These are phyloP conservation scores for Triplophysa tibetana DNA, from an alignment of 2,113 vertebrate genomes.

Conservation along the genomic window DNA sequence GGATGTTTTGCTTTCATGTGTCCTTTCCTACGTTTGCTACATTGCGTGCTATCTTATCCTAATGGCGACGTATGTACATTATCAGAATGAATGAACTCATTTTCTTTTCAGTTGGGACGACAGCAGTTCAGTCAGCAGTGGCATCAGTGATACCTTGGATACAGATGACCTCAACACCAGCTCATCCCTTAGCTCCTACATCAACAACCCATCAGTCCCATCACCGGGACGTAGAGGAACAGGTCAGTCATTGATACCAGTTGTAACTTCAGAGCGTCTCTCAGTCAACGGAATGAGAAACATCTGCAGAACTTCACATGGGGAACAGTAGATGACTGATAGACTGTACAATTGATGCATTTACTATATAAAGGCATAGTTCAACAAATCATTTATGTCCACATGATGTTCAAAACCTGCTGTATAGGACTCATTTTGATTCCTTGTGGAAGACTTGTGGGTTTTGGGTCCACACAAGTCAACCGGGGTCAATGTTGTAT, in stretches of 20 bases:
- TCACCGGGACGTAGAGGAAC: conserved; percentile 74
- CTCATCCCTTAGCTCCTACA: conserved; percentile 83
- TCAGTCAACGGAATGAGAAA: conserved; percentile 3
- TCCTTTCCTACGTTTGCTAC: neutral
- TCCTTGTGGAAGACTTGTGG: no score
- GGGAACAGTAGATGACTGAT: neutral
- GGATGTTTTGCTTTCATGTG: neutral
- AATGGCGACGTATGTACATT: neutral
- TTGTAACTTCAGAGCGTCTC: neutral
- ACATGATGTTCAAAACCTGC: no score
- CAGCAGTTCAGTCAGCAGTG: conserved; percentile 89
- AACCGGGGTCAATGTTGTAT: no score
- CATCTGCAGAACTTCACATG: conserved; percentile 10
- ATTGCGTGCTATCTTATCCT: neutral
- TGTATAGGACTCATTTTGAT: no score
- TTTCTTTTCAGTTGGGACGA: conserved; percentile 83
- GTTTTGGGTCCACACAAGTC: no score
- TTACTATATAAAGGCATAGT: no score
- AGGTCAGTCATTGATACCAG: conserved; percentile 64
- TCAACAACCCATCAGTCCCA: conserved; percentile 78
- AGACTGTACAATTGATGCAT: no score
- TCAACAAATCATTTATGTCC: no score
- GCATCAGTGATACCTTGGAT: conserved; percentile 86
- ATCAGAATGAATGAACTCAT: neutral
- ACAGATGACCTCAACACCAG: conserved; percentile 85